A percentile compares a stretch with the other conserved stretches of the same genome.
Evolutionary conservation across 2,888 invertebrate genomes (phyloP).

Genomic region (Troides oblongomaculatus): DNA sequence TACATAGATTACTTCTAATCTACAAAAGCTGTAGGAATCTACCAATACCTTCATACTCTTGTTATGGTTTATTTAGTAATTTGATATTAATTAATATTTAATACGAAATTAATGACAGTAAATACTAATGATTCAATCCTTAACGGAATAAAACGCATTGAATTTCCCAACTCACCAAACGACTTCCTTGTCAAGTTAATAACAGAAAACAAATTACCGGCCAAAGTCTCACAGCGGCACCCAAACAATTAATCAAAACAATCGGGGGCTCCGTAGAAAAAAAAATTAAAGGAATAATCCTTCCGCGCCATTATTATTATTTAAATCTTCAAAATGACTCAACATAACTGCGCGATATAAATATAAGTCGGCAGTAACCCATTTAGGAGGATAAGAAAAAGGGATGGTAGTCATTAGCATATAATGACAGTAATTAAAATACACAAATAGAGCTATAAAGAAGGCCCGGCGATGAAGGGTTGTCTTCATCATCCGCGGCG

Average conservation of each 20-base stretch:
- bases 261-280: slow-evolving; percentile 44
- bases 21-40: neutral
- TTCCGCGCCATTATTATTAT: slow-evolving; percentile 67
- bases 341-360: slow-evolving; percentile 66
- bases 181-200: slow-evolving; percentile 74
- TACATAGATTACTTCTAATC: neutral
- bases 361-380: slow-evolving; percentile 78
- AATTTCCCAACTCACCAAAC: slow-evolving; percentile 63
- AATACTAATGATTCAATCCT: neutral
- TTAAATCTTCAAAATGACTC: slow-evolving; percentile 73
- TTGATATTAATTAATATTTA: neutral
- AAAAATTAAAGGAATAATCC: slow-evolving; percentile 64
- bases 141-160: slow-evolving; percentile 45
- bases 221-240: slow-evolving; percentile 56
- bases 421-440: slow-evolving; percentile 87
- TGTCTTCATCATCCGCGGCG: slow-evolving; percentile 75
- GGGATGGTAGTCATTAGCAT: slow-evolving; percentile 81
- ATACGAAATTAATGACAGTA: slow-evolving; percentile 1
- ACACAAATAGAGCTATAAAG: slow-evolving; percentile 85
- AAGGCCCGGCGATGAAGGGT: slow-evolving; percentile 76
- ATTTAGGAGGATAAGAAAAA: slow-evolving; percentile 80
- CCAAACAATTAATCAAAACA: slow-evolving; percentile 74
- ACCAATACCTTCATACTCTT: neutral
- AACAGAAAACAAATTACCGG: slow-evolving; percentile 73
- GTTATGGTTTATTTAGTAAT: neutral